Evolutionary conservation across 2,113 vertebrate genomes (phyloP).

Genomic region (Misgurnus mizolepis): DNA sequence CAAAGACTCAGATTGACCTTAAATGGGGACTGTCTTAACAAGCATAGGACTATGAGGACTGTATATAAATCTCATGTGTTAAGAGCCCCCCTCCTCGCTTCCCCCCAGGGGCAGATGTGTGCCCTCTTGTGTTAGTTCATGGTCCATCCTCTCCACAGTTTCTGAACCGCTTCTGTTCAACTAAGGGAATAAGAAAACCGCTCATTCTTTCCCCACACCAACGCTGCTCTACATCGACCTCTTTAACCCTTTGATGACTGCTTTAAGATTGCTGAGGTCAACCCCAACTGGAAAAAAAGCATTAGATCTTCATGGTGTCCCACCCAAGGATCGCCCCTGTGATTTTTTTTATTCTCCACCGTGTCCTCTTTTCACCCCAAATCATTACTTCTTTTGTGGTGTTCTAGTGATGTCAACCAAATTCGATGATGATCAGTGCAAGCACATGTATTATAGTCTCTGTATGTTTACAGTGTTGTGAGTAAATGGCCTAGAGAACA

Average conservation of each 20-base stretch:
- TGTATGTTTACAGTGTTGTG: conserved; percentile 99
- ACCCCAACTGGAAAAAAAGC: neutral
- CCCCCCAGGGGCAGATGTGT: conserved; percentile 29
- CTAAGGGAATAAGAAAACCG: conserved; percentile 16
- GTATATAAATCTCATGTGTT: conserved; percentile 19
- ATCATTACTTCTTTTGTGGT: conserved; percentile 72
- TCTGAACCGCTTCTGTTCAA: conserved; percentile 28
- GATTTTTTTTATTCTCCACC: conserved; percentile 8
- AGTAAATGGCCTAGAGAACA: conserved; percentile 92
- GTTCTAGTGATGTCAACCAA: conserved; percentile 83
- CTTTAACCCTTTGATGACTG: neutral
- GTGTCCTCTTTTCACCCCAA: conserved; percentile 41
- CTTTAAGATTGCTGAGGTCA: neutral
- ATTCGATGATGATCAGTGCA: conserved; percentile 81
- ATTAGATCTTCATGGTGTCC: too few relatives aligned
- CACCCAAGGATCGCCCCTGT: neutral
- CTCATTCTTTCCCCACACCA: conserved; percentile 14
- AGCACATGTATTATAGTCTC: conserved; percentile 99
- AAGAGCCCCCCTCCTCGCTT: conserved; percentile 13
- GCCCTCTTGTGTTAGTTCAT: conserved; percentile 41
- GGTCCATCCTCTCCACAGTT: conserved; percentile 30
- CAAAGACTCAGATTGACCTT: conserved; percentile 48
- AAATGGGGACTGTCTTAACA: conserved; percentile 23
- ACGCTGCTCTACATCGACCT: conserved; percentile 11
- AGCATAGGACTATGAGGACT: conserved; percentile 35